A percentile compares a stretch with the other conserved stretches of the same genome.
Conservation (phyloP, 2,113 vertebrate species). For the Oxygymnocypris stewartii region DNA sequence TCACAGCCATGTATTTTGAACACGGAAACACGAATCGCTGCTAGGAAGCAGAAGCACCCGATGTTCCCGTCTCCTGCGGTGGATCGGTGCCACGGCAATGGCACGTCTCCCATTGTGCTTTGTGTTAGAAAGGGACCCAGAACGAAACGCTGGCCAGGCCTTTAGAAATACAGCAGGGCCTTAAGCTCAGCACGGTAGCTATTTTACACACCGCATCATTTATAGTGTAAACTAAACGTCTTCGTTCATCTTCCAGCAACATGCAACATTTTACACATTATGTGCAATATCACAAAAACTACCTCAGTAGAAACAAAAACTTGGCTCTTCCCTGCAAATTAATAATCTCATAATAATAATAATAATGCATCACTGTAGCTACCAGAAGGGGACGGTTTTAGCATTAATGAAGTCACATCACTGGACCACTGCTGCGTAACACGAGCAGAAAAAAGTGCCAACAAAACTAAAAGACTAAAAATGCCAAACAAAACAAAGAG, state of each 20-base stretch:
- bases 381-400: too few species aligned
- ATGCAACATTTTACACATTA: too few species aligned
- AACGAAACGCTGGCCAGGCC: not conserved
- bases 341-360: too few species aligned
- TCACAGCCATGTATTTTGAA: too few species aligned
- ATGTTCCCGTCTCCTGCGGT: not conserved
- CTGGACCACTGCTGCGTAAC: too few species aligned
- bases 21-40: not conserved
- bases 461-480: too few species aligned
- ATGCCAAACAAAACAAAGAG: too few species aligned
- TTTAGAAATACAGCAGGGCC: not conserved
- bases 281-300: not conserved
- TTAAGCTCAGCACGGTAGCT: not conserved
- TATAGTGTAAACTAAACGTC: not conserved
- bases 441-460: too few species aligned
- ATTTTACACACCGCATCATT: not conserved
- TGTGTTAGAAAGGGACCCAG: not conserved
- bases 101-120: not conserved
- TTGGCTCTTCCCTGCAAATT: not conserved
- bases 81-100: not conserved
- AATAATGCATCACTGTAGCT: not conserved
- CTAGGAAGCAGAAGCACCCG: not conserved
- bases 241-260: not conserved
- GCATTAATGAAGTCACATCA: too few species aligned
- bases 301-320: not conserved